Base-by-base conservation (phyloP, 2,888 invertebrate genomes). In the Zelleria hepariella region DNA sequence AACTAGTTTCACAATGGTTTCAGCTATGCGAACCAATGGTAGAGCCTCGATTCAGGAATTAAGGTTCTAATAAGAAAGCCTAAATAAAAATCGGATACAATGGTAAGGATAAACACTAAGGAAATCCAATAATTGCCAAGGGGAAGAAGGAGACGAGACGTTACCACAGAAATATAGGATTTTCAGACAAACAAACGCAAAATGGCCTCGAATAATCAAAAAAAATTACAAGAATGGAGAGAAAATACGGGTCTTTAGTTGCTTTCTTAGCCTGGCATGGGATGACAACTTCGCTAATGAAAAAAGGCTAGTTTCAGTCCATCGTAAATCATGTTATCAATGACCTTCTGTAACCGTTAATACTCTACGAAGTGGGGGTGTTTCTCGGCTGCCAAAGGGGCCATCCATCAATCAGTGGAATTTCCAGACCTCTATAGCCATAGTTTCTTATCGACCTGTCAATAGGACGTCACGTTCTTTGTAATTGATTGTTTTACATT, bases 381-480 rank as follows among this genome's bases (percentile, higher is more conserved):
- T 23, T 6, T 47, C 10, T 10, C n/a, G 25, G 25, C 48, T 57
- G 57, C 48, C 58, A 26, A 25, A 20, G 26, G 15, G 26, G 18
- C 58, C 54, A 58, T 54, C 58, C 15, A 60, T 60, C 60, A 60
- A 58, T 60, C 60, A 58, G 49, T 55, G 27, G 24, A 58, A 56
- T 54, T 47, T 47, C 47, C 10, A 15, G 60, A 55, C 56, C 58
- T 51, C 57, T 32, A 56, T 58, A 55, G 55, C 55, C 58, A 10
- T 25, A 54, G 54, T 60, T 60, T 48, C 48, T 58, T 58, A 58
- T 54, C 58, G 18, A 23, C 8, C 20, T 24, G 21, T 24, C 55
- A 42, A 42, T 21, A 20, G 32, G 23, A 47, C 5, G 18, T 57
- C 47, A 27, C 21, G 20, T n/a, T 24, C 47, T 1, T 20, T 24